These are phyloP conservation scores for Clangula hyemalis DNA, from an alignment of 2,797 vertebrate genomes.

Conservation along the genomic window DNA sequence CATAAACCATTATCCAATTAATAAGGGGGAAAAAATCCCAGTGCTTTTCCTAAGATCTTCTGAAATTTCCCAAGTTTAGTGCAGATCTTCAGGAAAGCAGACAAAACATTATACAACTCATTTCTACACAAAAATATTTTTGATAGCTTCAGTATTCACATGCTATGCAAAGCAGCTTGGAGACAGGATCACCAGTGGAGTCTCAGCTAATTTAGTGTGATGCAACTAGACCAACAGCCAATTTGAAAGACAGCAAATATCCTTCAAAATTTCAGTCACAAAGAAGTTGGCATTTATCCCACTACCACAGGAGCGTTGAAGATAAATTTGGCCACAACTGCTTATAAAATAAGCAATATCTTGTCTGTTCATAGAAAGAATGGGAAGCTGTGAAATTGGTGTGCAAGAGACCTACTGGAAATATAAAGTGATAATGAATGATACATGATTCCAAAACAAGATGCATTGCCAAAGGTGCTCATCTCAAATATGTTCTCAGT, in stretches of 20 bases:
- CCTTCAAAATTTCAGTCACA: neutral
- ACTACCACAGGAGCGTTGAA: neutral
- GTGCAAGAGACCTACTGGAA: neutral
- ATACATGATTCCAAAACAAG: neutral
- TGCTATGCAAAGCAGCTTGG: neutral
- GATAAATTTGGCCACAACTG: neutral
- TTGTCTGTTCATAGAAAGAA: neutral
- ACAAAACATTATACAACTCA: neutral
- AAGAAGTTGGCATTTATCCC: neutral
- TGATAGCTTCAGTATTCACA: neutral
- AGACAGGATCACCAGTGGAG: neutral
- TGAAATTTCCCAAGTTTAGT: neutral
- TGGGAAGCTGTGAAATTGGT: neutral
- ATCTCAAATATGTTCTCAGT: neutral
- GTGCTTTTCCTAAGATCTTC: neutral
- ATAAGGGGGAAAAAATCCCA: neutral
- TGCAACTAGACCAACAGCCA: fast-evolving
- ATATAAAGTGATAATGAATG: neutral
- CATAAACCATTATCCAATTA: neutral
- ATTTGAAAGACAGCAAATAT: neutral
- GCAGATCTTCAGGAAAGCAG: neutral
- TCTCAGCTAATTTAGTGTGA: neutral
- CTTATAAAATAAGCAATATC: neutral
- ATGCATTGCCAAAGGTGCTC: neutral
- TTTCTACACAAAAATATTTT: neutral